Percentiles rank a stretch among this genome's conserved stretches.
Evolutionary conservation across 2,888 invertebrate species (phyloP).

Genomic region (Drosophila infuscata): DNA sequence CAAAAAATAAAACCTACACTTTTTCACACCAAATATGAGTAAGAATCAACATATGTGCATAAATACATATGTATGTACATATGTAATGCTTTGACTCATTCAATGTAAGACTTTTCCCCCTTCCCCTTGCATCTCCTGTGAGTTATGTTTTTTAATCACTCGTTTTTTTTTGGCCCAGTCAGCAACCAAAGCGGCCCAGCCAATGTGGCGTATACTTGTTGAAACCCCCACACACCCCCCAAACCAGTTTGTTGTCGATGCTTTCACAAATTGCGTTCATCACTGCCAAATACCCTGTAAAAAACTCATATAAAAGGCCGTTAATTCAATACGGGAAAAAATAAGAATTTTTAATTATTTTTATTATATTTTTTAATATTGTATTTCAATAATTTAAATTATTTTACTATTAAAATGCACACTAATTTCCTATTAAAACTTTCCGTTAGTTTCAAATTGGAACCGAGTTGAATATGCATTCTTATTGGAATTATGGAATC

Average conservation of each 20-base stretch:
- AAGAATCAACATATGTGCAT: constrained; percentile 25
- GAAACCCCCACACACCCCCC: neutral
- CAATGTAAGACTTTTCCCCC: constrained; percentile 20
- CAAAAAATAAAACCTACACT: constrained; percentile 35
- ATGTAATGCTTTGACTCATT: constrained; percentile 65
- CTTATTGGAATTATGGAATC: neutral
- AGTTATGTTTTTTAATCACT: neutral
- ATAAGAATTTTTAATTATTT: neutral
- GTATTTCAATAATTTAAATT: too few species aligned
- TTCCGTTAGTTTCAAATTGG: neutral
- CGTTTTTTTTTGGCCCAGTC: constrained; percentile 35
- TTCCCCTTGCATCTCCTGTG: neutral
- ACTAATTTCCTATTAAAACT: neutral
- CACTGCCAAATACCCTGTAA: neutral
- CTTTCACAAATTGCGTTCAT: constrained; percentile 17
- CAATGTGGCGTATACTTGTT: constrained; percentile 68
- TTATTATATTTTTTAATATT: neutral
- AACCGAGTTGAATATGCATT: neutral
- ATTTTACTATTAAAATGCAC: neutral
- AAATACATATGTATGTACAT: neutral
- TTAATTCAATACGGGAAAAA: neutral
- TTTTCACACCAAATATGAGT: constrained; percentile 66
- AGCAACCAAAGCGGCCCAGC: constrained; percentile 49
- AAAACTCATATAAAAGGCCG: neutral
- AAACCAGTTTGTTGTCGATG: constrained; percentile 39